These are phyloP conservation scores for Melanotaenia duboulayi DNA, from an alignment of 2,113 vertebrate species.

Conservation along the genomic window DNA sequence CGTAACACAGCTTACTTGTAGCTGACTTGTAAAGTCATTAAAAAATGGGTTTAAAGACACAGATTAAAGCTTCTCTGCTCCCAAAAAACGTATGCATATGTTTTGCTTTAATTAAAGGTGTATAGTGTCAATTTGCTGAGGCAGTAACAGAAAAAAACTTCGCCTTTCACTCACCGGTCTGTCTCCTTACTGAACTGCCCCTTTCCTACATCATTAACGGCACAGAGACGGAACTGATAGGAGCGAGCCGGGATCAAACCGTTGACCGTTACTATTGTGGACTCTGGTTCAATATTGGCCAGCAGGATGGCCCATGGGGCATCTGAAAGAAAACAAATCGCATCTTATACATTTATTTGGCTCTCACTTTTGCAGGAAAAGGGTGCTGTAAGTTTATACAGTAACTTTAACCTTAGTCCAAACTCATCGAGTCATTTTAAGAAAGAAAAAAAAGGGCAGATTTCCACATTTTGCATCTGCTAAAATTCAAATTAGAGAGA, in stretches of 20 bases:
- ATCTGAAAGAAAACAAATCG: constrained; percentile 72
- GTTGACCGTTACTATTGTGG: constrained; percentile 85
- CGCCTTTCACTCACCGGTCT: constrained; percentile 86
- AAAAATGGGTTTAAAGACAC: not conserved
- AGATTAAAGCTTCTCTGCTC: no score
- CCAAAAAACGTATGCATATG: no score
- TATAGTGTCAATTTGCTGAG: not conserved
- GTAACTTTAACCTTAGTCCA: not conserved
- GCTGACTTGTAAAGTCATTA: not conserved
- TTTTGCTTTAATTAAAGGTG: not conserved
- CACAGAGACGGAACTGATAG: constrained; percentile 97
- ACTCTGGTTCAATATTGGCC: constrained; percentile 90
- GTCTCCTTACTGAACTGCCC: constrained; percentile 98
- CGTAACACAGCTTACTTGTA: no score
- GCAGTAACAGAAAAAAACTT: not conserved
- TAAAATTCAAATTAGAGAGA: not conserved
- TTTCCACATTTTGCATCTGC: not conserved
- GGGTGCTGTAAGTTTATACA: no score
- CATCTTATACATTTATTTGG: not conserved
- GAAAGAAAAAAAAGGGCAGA: not conserved
- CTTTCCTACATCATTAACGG: constrained; percentile 94
- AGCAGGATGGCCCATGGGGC: constrained; percentile 94
- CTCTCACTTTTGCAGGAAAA: not conserved
- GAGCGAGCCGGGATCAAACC: constrained; percentile 93
- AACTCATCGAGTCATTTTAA: not conserved